phyloP scores from a whole-genome alignment of 2,888 invertebrate species.

The Timema cristinae region DNA sequence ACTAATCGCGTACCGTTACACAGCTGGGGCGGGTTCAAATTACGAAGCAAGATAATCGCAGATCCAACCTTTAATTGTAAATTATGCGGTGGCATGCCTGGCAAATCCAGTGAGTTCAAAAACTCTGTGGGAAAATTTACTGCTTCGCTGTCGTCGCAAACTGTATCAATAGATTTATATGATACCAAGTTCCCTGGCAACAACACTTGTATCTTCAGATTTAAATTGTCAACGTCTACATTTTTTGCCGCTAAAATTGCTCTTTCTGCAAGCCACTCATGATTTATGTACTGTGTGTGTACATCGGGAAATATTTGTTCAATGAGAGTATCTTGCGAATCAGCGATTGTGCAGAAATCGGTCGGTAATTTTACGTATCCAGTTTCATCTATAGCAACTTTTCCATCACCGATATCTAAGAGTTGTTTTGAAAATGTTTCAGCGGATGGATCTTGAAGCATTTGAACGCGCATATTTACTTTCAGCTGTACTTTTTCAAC shows the following conservation, averaged over 20 bases:
- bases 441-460: constrained; percentile 12
- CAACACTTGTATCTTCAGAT: constrained; percentile 20
- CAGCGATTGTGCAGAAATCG: constrained; percentile 17
- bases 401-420: constrained; percentile 19
- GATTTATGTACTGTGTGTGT: not conserved
- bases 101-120: constrained; percentile 5
- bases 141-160: not conserved
- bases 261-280: constrained; percentile 16
- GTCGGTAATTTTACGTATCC: constrained; percentile 13
- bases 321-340: constrained; percentile 22
- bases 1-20: constrained; percentile 2
- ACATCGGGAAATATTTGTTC: constrained; percentile 20
- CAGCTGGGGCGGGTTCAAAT: not conserved
- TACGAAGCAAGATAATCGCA: constrained; percentile 5
- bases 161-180: constrained; percentile 1
- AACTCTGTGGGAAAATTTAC: constrained; percentile 4
- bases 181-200: constrained; percentile 1
- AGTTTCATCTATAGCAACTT: constrained; percentile 16
- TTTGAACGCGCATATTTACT: constrained; percentile 10
- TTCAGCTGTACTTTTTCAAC: not conserved
- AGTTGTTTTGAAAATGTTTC: constrained; percentile 17
- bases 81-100: constrained; percentile 5
- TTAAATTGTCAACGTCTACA: constrained; percentile 16
- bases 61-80: constrained; percentile 7
- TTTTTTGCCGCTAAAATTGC: constrained; percentile 22